Evolutionary conservation across 2,888 invertebrate species (phyloP), one percentile per base, ranked within the genome.

Genomic region (Parthenolecanium corni): DNA sequence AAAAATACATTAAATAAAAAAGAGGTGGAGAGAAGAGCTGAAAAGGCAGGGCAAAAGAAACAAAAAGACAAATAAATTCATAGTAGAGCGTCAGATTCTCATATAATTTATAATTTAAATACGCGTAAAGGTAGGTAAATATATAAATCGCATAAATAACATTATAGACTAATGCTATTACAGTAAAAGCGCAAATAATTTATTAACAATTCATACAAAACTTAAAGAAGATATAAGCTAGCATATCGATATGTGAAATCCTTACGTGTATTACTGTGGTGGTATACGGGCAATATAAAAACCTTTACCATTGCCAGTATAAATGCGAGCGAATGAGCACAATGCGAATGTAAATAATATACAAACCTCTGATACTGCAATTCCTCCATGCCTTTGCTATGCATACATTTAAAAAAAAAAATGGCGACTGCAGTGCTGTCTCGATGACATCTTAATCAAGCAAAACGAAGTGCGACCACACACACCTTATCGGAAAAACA

Each of bases 191-290:
- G 58, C 36, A 58, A 58, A 58, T 58, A 58, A 58, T 58, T 58
- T 58, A 58, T 58, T 58, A 58, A 58, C 58, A 58, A 49, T 58
- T 58, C 58, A 58, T 58, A n/a, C n/a, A 58, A 58, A 58, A 58
- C 47, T 58, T 58, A 49, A 58, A 58, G 58, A 58, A 58, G 58
- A 58, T 58, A 49, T 58, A 58, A 58, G 38, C 20, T 58, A 58
- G n/a, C n/a, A 49, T 49, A 36, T 36, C 47, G 36, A 49, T 58
- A 58, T 44, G 9, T 31, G 4, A 31, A 31, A 31, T 31, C 31
- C 31, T 31, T n/a, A n/a, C n/a, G 31, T 31, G 9, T 31, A 31
- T 6, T 31, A 9, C 31, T 31, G 31, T 31, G 9, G 9, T 31
- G 9, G 31, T 31, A n/a, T n/a, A 31, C 31, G 9, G 31, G 31